Percentiles rank a stretch among this genome's conserved stretches.
Conservation (phyloP, 2,113 vertebrate genomes). For the Channa maculata region DNA sequence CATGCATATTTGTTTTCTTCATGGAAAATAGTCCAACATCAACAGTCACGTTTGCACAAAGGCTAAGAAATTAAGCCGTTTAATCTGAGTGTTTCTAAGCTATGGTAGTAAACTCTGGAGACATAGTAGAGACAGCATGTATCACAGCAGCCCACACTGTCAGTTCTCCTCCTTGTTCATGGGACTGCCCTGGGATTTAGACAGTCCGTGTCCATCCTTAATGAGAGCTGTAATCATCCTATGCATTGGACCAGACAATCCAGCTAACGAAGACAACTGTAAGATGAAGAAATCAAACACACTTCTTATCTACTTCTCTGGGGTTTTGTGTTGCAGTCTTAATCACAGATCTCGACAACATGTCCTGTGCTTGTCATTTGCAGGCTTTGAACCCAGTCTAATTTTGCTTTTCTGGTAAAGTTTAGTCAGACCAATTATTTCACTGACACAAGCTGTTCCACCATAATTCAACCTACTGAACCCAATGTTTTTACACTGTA, state of each 20-base stretch:
- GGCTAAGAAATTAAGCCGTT: conserved; percentile 55
- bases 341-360: conserved; percentile 54
- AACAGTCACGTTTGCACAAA: conserved; percentile 15
- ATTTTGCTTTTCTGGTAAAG: conserved; percentile 38
- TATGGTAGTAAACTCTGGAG: conserved; percentile 48
- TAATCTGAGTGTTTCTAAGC: conserved; percentile 39
- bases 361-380: conserved; percentile 34
- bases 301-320: conserved; percentile 49
- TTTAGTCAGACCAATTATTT: conserved; percentile 52
- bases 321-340: conserved; percentile 49
- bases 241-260: conserved; percentile 72
- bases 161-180: conserved; percentile 57
- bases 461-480: conserved; percentile 26
- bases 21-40: background rate
- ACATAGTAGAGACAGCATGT: conserved; percentile 34
- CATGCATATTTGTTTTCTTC: background rate
- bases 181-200: conserved; percentile 57
- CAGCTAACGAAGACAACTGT: conserved; percentile 51
- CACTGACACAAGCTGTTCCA: conserved; percentile 18
- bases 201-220: conserved; percentile 58
- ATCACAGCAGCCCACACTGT: conserved; percentile 45
- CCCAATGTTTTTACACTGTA: conserved; percentile 2
- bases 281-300: conserved; percentile 60
- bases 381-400: conserved; percentile 57
- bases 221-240: conserved; percentile 75